A percentile compares a stretch with the other conserved stretches of the same genome.
phyloP scores from a whole-genome alignment of 23 tunicate species.

The Clavelina lepadiformis region DNA sequence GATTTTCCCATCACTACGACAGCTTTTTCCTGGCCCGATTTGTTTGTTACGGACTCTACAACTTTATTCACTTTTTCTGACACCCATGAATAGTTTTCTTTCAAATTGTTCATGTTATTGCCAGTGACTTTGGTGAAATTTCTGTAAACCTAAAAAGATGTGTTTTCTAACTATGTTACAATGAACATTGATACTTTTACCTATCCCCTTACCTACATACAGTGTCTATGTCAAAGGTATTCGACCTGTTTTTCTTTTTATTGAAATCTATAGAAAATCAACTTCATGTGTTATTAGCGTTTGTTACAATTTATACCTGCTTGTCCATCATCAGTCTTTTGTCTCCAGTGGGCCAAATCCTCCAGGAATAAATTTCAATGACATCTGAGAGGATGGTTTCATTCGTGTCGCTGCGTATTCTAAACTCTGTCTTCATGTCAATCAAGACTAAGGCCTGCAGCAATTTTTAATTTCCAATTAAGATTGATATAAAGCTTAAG shows the following conservation, averaged over 20 bases:
- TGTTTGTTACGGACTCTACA: neutral
- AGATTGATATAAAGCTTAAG: too few relatives aligned
- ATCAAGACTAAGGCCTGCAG: constrained; percentile 65
- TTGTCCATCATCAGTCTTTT: constrained; percentile 82
- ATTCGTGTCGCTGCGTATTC: constrained; percentile 52
- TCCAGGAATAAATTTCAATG: constrained; percentile 91
- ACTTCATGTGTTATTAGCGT: too few relatives aligned
- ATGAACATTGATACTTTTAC: too few relatives aligned
- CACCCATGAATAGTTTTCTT: constrained; percentile 84
- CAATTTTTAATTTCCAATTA: too few relatives aligned
- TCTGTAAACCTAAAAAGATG: constrained; percentile 66
- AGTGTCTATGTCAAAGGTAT: too few relatives aligned
- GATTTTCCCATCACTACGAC: constrained; percentile 65
- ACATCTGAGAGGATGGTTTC: constrained; percentile 77
- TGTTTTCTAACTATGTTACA: neutral
- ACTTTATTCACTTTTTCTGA: constrained; percentile 32
- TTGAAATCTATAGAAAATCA: too few relatives aligned
- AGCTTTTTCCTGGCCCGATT: constrained; percentile 8
- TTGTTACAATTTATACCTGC: too few relatives aligned
- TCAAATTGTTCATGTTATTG: constrained; percentile 57
- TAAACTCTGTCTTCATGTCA: constrained; percentile 93
- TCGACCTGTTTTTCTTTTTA: too few relatives aligned
- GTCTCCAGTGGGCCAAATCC: constrained; percentile 94
- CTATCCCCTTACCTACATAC: too few relatives aligned
- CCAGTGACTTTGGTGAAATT: constrained; percentile 48